phyloP scores from a whole-genome alignment of 1,140 invertebrate species.

The Bombus superbus region DNA sequence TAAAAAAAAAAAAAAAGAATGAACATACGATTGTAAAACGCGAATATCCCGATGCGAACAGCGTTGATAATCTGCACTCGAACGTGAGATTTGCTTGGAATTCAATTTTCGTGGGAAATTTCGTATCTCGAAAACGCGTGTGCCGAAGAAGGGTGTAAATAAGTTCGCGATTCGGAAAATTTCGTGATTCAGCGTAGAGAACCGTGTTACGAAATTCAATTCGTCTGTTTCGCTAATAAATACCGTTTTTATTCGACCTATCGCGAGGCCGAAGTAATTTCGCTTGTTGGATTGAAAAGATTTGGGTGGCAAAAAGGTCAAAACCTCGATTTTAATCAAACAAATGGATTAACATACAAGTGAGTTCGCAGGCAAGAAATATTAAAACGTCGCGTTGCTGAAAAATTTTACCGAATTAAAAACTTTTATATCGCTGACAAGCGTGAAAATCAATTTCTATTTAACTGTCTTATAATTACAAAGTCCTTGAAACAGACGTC shows the following conservation, averaged over 20 bases:
- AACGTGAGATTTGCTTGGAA: not conserved
- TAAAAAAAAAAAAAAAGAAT: not conserved
- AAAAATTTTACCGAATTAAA: not conserved
- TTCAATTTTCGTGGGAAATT: slow-evolving; percentile 10
- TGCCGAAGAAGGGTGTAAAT: not conserved
- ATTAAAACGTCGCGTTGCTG: not conserved
- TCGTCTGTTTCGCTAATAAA: not conserved
- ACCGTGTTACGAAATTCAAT: not conserved
- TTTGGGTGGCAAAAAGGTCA: not conserved
- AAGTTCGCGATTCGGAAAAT: not conserved
- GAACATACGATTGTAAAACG: not conserved
- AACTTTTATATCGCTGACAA: not conserved
- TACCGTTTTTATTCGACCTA: not conserved
- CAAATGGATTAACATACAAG: not conserved
- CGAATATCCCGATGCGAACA: not conserved
- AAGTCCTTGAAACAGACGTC: not conserved
- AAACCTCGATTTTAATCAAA: not conserved
- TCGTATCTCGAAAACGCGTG: not conserved
- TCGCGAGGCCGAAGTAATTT: not conserved
- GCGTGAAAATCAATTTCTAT: not conserved
- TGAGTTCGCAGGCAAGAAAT: not conserved
- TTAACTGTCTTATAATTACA: not conserved
- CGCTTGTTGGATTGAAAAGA: no score
- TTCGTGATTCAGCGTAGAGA: not conserved
- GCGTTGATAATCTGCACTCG: no score